Conservation (phyloP, 2,113 vertebrate genomes). For the Zosterops lateralis region DNA sequence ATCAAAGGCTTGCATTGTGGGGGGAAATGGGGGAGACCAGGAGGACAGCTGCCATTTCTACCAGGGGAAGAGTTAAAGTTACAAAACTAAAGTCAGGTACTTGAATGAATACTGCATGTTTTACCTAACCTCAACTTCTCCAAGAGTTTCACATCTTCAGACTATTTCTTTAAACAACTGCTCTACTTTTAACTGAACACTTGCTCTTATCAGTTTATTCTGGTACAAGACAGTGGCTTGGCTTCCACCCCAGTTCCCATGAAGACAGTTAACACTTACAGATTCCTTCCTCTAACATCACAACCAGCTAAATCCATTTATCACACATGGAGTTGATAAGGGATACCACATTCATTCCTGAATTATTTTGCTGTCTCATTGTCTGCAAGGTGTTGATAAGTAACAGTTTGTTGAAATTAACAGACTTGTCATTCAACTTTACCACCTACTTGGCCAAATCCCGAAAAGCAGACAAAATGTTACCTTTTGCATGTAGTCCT, state of each 20-base stretch:
- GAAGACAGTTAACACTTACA: background rate
- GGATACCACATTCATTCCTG: background rate
- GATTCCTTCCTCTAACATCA: background rate
- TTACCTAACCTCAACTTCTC: background rate
- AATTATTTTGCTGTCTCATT: background rate
- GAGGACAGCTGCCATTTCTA: background rate
- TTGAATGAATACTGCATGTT: background rate
- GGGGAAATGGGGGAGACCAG: background rate
- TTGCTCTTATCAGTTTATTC: slow-evolving; percentile 20
- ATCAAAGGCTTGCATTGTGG: background rate
- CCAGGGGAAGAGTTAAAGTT: background rate
- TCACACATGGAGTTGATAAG: background rate
- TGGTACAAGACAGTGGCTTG: slow-evolving; percentile 17
- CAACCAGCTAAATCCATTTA: background rate
- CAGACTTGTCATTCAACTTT: background rate
- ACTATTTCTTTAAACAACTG: slow-evolving; percentile 1
- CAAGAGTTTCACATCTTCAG: background rate
- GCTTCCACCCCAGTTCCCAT: background rate
- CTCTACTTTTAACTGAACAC: background rate
- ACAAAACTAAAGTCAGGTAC: background rate
- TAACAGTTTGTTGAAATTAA: background rate
- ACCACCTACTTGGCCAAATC: background rate
- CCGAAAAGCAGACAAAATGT: background rate
- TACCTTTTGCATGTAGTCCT: background rate
- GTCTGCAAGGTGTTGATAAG: background rate